Conservation (phyloP, 2,113 vertebrate genomes). For the Chrysochloris asiatica region DNA sequence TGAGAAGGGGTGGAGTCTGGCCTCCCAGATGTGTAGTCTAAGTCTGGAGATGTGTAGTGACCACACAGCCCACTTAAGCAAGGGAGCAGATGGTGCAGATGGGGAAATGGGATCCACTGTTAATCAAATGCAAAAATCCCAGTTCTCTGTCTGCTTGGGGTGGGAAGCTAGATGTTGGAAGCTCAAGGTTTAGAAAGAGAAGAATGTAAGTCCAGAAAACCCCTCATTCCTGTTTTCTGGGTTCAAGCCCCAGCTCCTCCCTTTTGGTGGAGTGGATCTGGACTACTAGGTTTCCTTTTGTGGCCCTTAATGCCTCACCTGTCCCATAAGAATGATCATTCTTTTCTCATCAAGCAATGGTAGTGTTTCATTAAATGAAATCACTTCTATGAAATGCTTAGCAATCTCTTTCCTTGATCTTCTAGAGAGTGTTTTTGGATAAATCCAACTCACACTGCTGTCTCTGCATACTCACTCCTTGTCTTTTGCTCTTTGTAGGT, state of each 20-base stretch:
- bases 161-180: not conserved
- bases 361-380: not conserved
- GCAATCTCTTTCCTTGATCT: not conserved
- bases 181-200: not conserved
- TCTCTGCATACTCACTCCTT: accelerated
- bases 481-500: not conserved
- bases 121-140: not conserved
- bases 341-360: not conserved
- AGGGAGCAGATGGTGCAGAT: constrained; percentile 39
- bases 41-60: constrained; percentile 78
- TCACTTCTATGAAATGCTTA: not conserved
- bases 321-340: not conserved
- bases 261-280: not conserved
- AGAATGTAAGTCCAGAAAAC: not conserved
- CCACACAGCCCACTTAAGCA: constrained; percentile 76
- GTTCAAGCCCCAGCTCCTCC: not conserved
- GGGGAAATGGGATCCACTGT: constrained; percentile 57
- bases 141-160: not conserved
- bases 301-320: not conserved
- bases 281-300: not conserved
- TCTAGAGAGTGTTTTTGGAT: not conserved
- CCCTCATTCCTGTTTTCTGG: not conserved
- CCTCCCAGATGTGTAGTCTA: constrained; percentile 58
- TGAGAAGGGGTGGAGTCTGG: constrained; percentile 76
- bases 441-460: not conserved